Evolutionary conservation across 2,888 invertebrate genomes (phyloP), one percentile per base, ranked within the genome.

Genomic region (Caenorhabditis macrosperma): DNA sequence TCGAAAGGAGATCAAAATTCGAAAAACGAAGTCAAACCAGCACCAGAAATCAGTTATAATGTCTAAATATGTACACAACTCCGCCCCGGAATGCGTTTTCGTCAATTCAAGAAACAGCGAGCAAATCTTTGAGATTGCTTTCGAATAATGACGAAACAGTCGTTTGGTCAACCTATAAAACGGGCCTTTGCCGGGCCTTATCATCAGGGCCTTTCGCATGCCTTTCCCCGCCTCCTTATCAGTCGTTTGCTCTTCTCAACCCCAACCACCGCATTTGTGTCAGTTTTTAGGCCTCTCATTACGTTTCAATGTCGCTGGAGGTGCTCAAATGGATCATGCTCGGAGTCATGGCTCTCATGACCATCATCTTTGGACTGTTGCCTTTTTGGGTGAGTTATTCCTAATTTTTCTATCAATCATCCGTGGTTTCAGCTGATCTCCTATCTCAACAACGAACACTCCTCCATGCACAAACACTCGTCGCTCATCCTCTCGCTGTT

Each of bases 301-400:
- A n/a, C n/a, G n/a, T n/a, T 48, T 48, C 6, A 33, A 84, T 84
- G 84, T 72, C 74, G 22, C 30, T 82, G n/a, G 78, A 66, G 7
- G 10, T 80, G 20, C 44, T 87, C 15, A 87, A 87, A 77, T 69
- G 80, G 52, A 83, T 86, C 22, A 78, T 87, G 55, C 74, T 87
- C 20, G 83, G 74, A 15, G 82, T 82, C 12, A 86, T 87, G 86
- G 78, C 67, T 6, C 22, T 86, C 9, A 78, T 86, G 41, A 80
- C 85, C 15, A 44, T 84, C 12, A 24, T 85, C 20, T 85, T 82
- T 60, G 86, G 87, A n/a, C 59, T 86, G 33, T 28, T 85, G 17
- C 92, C 99, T 7, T 93, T 94, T 88, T 76, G 82, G 72, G 93
- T 96, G 17, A 57, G 41, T 44, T 9, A 17, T 63, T 35, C 30